A percentile compares a stretch with the other conserved stretches of the same genome.
Evolutionary conservation across 2,113 vertebrate species (phyloP).

Genomic region (Toxotes chatareus): DNA sequence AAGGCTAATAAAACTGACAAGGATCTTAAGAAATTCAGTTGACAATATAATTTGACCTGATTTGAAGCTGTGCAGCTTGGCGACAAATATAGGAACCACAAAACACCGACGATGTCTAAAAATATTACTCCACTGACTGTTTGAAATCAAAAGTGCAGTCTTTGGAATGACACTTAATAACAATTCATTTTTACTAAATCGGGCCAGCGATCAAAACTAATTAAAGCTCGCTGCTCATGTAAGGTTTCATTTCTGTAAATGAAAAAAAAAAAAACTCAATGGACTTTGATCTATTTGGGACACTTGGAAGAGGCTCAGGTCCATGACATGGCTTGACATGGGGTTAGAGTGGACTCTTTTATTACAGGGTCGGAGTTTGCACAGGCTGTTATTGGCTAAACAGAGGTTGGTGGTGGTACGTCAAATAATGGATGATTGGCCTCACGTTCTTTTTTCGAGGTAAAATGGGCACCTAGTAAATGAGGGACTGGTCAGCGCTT

Average conservation of each 20-base stretch:
- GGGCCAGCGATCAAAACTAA: conserved; percentile 54
- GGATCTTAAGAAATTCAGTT: conserved; percentile 44
- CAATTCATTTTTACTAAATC: conserved; percentile 40
- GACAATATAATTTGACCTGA: conserved; percentile 55
- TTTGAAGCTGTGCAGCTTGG: conserved; percentile 34
- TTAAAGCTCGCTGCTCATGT: conserved; percentile 37
- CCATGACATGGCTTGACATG: conserved; percentile 63
- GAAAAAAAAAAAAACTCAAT: conserved; percentile 2
- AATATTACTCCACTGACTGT: conserved; percentile 55
- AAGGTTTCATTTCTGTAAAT: conserved; percentile 40
- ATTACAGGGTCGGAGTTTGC: conserved; percentile 72
- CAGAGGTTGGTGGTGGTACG: conserved; percentile 65
- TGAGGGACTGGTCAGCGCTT: conserved; percentile 62
- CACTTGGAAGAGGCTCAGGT: conserved; percentile 54
- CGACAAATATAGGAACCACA: conserved; percentile 68
- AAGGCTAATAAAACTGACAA: conserved; percentile 34
- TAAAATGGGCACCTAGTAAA: conserved; percentile 64
- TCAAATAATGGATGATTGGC: conserved; percentile 75
- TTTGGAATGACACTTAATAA: conserved; percentile 62
- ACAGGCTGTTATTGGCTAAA: conserved; percentile 72
- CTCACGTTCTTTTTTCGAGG: conserved; percentile 56
- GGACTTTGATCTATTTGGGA: conserved; percentile 71
- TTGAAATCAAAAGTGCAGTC: conserved; percentile 47
- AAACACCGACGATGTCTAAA: conserved; percentile 65
- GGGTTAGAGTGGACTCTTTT: conserved; percentile 65